Percentiles rank a stretch among this genome's conserved stretches.
These are phyloP conservation scores for Eucera pruinosa DNA, from an alignment of 2,888 invertebrate genomes.

Conservation along the genomic window DNA sequence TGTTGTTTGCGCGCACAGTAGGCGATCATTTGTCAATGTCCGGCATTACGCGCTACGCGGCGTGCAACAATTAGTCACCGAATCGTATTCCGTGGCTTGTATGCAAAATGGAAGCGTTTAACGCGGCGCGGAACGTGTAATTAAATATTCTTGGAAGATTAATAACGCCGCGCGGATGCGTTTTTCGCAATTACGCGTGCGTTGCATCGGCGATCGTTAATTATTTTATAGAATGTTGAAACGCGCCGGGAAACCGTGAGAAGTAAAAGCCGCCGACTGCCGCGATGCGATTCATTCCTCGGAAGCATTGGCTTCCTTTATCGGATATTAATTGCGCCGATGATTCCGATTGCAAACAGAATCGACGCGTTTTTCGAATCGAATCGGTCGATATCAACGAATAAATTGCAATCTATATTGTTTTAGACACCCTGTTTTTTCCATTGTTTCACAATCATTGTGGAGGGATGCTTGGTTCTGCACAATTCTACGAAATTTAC, in stretches of 20 bases:
- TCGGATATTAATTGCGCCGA: conserved; percentile 21
- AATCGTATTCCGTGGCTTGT: conserved; percentile 27
- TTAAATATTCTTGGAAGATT: conserved; percentile 55
- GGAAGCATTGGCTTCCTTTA: conserved; percentile 25
- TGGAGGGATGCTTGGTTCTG: too few relatives aligned
- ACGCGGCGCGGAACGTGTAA: conserved; percentile 31
- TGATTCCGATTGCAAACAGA: background rate
- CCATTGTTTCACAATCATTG: too few relatives aligned
- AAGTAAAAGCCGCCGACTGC: background rate
- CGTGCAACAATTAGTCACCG: conserved; percentile 46
- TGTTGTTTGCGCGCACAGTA: conserved; percentile 23
- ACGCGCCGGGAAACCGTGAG: conserved; percentile 6
- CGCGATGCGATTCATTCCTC: conserved; percentile 10
- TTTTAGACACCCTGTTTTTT: too few relatives aligned
- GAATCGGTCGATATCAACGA: background rate
- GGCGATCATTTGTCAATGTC: conserved; percentile 57
- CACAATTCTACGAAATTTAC: too few relatives aligned
- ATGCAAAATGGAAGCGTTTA: conserved; percentile 53
- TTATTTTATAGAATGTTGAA: conserved; percentile 30
- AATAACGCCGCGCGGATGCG: conserved; percentile 43
- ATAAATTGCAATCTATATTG: too few relatives aligned
- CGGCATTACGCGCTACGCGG: conserved; percentile 18
- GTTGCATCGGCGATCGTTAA: conserved; percentile 37
- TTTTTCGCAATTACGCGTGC: conserved; percentile 42
- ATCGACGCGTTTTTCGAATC: background rate